Percentiles rank a stretch among this genome's conserved stretches.
These are phyloP conservation scores for Peromyscus californicus DNA, from an alignment of 2,113 vertebrate genomes.

Conservation along the genomic window DNA sequence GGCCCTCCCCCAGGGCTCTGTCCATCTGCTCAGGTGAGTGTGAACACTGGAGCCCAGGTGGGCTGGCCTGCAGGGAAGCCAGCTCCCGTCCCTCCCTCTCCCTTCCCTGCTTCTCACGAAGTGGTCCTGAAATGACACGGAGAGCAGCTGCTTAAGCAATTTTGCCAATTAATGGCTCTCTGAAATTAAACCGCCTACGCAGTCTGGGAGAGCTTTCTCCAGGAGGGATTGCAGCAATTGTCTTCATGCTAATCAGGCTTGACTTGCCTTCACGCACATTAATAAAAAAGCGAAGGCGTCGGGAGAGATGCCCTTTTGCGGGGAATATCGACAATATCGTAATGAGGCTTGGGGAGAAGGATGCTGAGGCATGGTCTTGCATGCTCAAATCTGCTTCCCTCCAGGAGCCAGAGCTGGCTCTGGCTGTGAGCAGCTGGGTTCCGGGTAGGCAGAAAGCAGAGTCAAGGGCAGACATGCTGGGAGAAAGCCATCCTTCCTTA, in stretches of 20 bases:
- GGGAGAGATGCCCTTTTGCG: conserved; percentile 88
- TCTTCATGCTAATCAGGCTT: conserved; percentile 90
- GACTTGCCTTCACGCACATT: conserved; percentile 89
- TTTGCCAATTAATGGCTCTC: conserved; percentile 90
- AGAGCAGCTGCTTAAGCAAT: conserved; percentile 90
- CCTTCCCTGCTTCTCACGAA: conserved; percentile 84
- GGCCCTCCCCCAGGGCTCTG: not conserved
- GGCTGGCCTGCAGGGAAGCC: conserved; percentile 73
- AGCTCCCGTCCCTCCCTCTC: not conserved
- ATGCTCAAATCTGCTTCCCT: conserved; percentile 73
- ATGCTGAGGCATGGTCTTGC: conserved; percentile 79
- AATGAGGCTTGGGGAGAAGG: conserved; percentile 86
- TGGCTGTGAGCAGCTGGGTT: conserved; percentile 66
- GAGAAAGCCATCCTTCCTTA: not conserved
- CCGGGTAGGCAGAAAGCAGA: conserved; percentile 16
- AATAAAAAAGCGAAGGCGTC: conserved; percentile 87
- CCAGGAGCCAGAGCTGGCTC: conserved; percentile 64
- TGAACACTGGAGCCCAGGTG: conserved; percentile 45
- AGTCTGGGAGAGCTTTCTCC: conserved; percentile 89
- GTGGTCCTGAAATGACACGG: conserved; percentile 88
- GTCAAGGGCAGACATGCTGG: not conserved
- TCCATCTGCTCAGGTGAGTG: conserved; percentile 41
- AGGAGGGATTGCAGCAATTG: conserved; percentile 89
- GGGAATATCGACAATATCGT: conserved; percentile 88
- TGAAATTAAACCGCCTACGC: conserved; percentile 90